Conservation (phyloP, 2,888 invertebrate species). For the Brachyptera risi region DNA sequence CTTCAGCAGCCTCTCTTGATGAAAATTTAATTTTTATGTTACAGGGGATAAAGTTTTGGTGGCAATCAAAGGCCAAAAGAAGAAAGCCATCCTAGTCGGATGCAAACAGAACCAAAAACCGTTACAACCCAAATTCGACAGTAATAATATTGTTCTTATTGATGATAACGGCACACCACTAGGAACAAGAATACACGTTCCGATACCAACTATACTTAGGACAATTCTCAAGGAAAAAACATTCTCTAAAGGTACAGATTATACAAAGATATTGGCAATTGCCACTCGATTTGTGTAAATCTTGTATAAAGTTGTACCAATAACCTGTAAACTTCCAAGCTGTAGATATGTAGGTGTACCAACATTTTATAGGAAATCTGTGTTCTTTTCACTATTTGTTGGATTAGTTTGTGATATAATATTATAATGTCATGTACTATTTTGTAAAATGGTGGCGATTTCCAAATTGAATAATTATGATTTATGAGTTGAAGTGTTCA, state of each 20-base stretch:
- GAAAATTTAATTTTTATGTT: not conserved
- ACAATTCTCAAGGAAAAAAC: slow-evolving; percentile 79
- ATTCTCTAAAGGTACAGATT: slow-evolving; percentile 78
- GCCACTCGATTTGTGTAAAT: slow-evolving; percentile 79
- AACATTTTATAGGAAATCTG: no score
- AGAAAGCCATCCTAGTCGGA: slow-evolving; percentile 87
- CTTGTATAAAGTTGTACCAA: not conserved
- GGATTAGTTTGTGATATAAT: no score
- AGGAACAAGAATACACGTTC: slow-evolving; percentile 92
- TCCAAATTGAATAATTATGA: no score
- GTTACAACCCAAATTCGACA: slow-evolving; percentile 86
- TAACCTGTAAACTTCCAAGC: no score
- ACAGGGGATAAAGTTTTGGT: slow-evolving; percentile 85
- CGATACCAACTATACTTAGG: slow-evolving; percentile 85
- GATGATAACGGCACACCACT: slow-evolving; percentile 93
- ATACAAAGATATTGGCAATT: slow-evolving; percentile 87
- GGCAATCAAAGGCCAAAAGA: slow-evolving; percentile 93
- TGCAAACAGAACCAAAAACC: slow-evolving; percentile 75
- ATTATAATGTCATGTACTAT: no score
- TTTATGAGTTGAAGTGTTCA: no score
- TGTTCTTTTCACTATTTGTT: no score
- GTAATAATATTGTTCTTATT: slow-evolving; percentile 92
- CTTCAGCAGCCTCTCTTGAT: not conserved
- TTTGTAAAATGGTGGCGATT: no score
- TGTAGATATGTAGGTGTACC: no score